Base-by-base conservation (phyloP, 2,113 vertebrate species). In the Sander lucioperca region DNA sequence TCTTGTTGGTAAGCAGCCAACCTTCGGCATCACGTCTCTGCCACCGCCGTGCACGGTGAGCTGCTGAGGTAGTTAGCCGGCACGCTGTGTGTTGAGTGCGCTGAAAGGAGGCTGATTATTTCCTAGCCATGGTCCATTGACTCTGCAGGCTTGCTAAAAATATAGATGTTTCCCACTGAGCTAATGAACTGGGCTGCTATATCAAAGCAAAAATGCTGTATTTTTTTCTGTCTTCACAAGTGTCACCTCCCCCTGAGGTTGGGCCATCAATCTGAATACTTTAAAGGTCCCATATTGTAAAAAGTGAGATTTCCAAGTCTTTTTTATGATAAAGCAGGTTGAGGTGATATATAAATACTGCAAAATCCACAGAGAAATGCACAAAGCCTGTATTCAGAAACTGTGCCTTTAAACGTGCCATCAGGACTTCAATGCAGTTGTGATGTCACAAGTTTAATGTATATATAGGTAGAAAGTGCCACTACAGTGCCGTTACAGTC, bases 161-260 rank as follows among this genome's bases (percentile, higher is more conserved):
- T 82, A 86, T 88, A 89, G 86, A 90, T 53, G 27, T 85, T 83
- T 83, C 80, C 79, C 66, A 70, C 81, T 70, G 77, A 67, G 88
- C 39, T 91, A 91, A 93, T 92, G 80, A 91, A 88, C 64, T 85
- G 53, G 79, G 39, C 77, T 75, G 64, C 70, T 50, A 54, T 68
- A 88, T 78, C 74, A 82, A 85, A 88, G 71, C 36, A 54, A 67
- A 64, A 74, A 50, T 43, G 53, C 30, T 58, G 23, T 59, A 4
- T 82, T 73, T 74, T 79, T 58, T 48, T 27, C 74, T n/a, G 39
- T 59, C 50, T 67, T 54, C 33, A 59, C 27, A 74, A 71, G 14
- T 61, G 39, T 87, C 68, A 61, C 80, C 65, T 74, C 75, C 84
- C 58, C 56, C 61, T 48, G 72, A 77, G 84, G 62, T 70, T 51